Base-by-base conservation (phyloP, 2,113 vertebrate genomes). In the Edolisoma coerulescens region DNA sequence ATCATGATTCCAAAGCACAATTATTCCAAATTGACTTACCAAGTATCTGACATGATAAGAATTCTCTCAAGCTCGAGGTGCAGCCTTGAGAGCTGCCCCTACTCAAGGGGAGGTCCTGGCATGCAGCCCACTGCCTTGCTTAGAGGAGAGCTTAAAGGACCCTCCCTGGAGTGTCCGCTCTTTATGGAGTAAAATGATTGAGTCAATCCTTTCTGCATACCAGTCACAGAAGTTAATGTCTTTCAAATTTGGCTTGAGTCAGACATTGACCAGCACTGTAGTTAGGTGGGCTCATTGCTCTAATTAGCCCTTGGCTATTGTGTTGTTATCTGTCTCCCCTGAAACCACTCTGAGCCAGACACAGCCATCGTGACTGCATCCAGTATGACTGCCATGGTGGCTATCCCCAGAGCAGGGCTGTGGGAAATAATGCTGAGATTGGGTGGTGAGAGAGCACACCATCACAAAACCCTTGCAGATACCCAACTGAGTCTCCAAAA, bases 31-130 rank as follows among this genome's bases (percentile, higher is more conserved):
- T 21, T 12, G 20, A 45, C 3, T 30, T n/a, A 22, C 30, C 12
- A 22, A 22, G 45, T 13, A 53, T 26, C 24, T 45, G 30, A 27
- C 30, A 22, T 21, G 5, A 12, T 32, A 68, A 41, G 30, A n/a
- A 35, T 4, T 53, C 33, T 39, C 39, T 53, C 70, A 32, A 9
- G n/a, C 61, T n/a, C 0, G 0, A 60, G n/a, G 17, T 45, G 11
- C 18, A 68, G 21, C 41, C 20, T 61, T 41, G 24, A 75, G 24
- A 60, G 24, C 28, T 82, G 45, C 8, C n/a, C 39, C 24, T 26
- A 1, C 20, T 30, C 24, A n/a, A 32, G 20, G 28, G 30, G 9
- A 52, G 45, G 30, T 45, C 28, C 15, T n/a, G n/a, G 39, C 30
- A 27, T 26, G 30, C 41, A n/a, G 28, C 37, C 37, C 22, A 9